phyloP scores from a whole-genome alignment of 2,888 invertebrate species.

The Tachina lurida region DNA sequence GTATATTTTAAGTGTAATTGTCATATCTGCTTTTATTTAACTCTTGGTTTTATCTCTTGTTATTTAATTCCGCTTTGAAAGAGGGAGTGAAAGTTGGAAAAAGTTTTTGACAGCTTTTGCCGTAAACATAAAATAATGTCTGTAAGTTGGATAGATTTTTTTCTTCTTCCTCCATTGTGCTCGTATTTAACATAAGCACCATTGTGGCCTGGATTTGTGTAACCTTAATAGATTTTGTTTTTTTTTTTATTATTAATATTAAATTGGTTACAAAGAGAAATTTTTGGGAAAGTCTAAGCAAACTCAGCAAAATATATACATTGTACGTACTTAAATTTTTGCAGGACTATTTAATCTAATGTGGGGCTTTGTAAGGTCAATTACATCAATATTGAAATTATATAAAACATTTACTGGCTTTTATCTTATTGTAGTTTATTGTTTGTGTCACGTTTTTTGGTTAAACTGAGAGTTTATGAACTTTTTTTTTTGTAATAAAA shows the following conservation, averaged over 20 bases:
- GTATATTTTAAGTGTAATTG: constrained; percentile 18
- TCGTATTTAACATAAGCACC: not conserved
- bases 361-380: no score
- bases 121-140: constrained; percentile 60
- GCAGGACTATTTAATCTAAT: no score
- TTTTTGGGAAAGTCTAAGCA: not conserved
- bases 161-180: not conserved
- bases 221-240: not conserved
- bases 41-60: constrained; percentile 6
- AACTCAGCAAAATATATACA: no score
- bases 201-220: not conserved
- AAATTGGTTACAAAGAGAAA: not conserved
- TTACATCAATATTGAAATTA: no score
- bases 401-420: no score
- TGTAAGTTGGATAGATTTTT: constrained; percentile 3
- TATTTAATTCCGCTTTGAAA: constrained; percentile 33
- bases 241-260: not conserved
- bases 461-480: no score
- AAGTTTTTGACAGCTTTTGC: constrained; percentile 70
- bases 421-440: no score
- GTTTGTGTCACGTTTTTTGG: no score
- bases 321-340: no score
- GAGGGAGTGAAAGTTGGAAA: constrained; percentile 54
- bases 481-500: no score
- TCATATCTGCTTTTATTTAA: constrained; percentile 1